Base-by-base conservation (phyloP, 2,888 invertebrate genomes). In the Cheilosia variabilis region DNA sequence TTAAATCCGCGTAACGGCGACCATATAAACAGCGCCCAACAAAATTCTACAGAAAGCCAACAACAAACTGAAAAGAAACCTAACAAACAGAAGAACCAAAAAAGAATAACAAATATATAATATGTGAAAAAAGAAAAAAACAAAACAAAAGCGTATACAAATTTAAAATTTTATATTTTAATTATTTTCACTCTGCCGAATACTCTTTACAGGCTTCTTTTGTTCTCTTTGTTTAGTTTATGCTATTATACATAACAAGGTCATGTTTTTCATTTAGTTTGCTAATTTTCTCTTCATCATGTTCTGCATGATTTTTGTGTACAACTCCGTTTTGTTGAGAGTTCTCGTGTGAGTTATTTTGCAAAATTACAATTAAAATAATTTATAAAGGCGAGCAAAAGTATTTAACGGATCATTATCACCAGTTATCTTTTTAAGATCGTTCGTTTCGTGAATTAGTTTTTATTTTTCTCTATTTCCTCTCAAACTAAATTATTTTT, bases 121-220 rank as follows among this genome's bases (percentile, higher is more conserved):
- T 27, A 27, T 6, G 5, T 6, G 27, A 27, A 27, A 27, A 27
- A 27, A 6, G 1, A 50, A 47, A 50, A n/a, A 41, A 2, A 50
- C 17, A 17, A 45, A 57, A 45, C 22, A 19, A 63, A 62, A 73
- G 31, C 6, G 10, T 43, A 43, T 47, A 75, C 53, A 62, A 79
- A 58, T 68, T 80, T 45, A 60, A 58, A 62, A 68, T 62, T 52
- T 37, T 65, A 45, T 62, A 75, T 80, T 80, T 75, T 75, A 50
- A 52, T 58, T 60, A 24, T 57, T 55, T 71, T 60, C 66, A 66
- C 7, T 24, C 45, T 60, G 37, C 37, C 47, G 53, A 57, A 55
- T 75, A 68, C 52, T 62, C 68, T 79, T 66, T 79, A 65, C 58
- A 80, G 37, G n/a, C 55, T 62, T 52, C 15, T 27, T 27, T 37